Evolutionary conservation across 2,888 invertebrate species (phyloP), one percentile per base, ranked within the genome.

Genomic region (Taenaris catops): DNA sequence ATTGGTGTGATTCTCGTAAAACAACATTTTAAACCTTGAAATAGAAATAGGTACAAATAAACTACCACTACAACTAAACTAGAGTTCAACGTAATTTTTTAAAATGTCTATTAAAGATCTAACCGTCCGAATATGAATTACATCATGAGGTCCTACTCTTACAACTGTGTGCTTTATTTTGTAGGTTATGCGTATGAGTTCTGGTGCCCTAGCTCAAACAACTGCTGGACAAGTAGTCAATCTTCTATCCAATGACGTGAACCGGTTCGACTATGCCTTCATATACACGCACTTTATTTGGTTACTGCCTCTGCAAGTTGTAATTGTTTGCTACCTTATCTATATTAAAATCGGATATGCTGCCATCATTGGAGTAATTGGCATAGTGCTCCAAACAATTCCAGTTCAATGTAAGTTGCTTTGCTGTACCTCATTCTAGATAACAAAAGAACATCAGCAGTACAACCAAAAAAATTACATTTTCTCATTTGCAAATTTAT

Each of bases 221-320:
- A 87, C 96, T 0, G 93, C 94, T 0, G 98, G 98, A 0, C 96
- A 97, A 72, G 92, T 98, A 33, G 94, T 98, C 6, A 98, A 98
- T 79, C 84, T 98, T 2, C 88, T 98, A 33, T 96, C 97, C 2
- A 98, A 98, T 61, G 98, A 98, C 69, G 96, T 98, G 4, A 94
- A 93, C 68, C 92, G 97, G 20, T 94, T 98, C 61, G 98, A 98
- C 70, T 90, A 93, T 69, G 92, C 94, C 2, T 92, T 94, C 40
- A 89, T 94, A 35, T 95, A 92, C 65, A 84, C 96, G 4, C 95
- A 97, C 68, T 96, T 93, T 75, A 89, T 97, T 63, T 96, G 96
- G 96, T 89, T 96, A 16, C 91, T 95, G 45, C 97, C 97, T 0
- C 59, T 95, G 4, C 91, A 92, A 67, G 88, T 89, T 38, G 48